These are phyloP conservation scores for Plagodis pulveraria DNA, from an alignment of 2,888 invertebrate genomes.

Conservation along the genomic window DNA sequence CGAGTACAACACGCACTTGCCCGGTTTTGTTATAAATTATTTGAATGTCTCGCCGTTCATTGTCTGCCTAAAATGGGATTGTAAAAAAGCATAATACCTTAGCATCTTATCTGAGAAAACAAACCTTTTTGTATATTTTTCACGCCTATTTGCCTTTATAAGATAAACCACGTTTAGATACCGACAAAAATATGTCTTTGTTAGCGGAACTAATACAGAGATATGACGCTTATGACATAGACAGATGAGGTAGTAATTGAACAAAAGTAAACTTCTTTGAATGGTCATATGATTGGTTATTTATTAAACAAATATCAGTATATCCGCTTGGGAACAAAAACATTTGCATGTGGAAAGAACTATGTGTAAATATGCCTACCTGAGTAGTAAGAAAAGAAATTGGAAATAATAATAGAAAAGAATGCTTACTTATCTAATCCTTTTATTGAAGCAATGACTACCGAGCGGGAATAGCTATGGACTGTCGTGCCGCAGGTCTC, in stretches of 20 bases:
- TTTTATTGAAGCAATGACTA: no score
- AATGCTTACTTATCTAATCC: no score
- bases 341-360: no score
- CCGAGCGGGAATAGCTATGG: no score
- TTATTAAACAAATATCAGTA: no score
- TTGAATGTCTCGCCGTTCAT: neutral
- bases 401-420: no score
- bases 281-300: neutral
- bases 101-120: neutral
- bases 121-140: conserved; percentile 9
- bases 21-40: neutral
- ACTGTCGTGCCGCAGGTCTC: no score
- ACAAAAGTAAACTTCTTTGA: conserved; percentile 1
- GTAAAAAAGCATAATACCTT: conserved; percentile 3
- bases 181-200: conserved; percentile 11
- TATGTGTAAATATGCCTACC: no score
- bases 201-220: conserved; percentile 5
- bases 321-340: no score
- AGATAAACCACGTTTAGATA: conserved; percentile 23
- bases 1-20: neutral
- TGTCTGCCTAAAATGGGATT: conserved; percentile 1
- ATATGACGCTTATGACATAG: conserved; percentile 3
- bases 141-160: conserved; percentile 5
- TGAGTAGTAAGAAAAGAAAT: no score
- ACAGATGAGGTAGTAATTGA: conserved; percentile 7